Base-by-base conservation (phyloP, 2,888 invertebrate species). In the Chaetoderma sp. region DNA sequence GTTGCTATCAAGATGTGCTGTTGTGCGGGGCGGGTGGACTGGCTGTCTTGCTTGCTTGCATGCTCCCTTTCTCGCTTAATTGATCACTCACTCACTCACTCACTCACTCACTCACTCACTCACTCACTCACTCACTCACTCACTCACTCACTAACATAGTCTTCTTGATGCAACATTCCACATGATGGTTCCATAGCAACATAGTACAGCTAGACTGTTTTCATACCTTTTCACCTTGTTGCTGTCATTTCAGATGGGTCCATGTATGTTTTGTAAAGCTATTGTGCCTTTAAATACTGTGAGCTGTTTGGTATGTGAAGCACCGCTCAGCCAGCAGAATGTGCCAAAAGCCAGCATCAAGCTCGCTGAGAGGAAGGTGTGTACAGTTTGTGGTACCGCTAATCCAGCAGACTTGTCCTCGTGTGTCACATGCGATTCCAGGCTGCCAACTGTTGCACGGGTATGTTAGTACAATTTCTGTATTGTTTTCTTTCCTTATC, bases 221-320 rank as follows among this genome's bases (percentile, higher is more conserved):
- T n/a, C n/a, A n/a, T n/a, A n/a, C n/a, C n/a, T n/a, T n/a, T n/a
- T n/a, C n/a, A n/a, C n/a, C n/a, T n/a, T n/a, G n/a, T n/a, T n/a
- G n/a, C n/a, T n/a, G n/a, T n/a, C n/a, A n/a, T 69, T 71, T 13
- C 75, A 84, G 84, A 83, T 84, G 78, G 85, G 85, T 10, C 79
- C 77, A 47, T 86, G 86, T 77, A 77, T 81, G 16, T 79, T 80
- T 72, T 86, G 86, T 67, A 79, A 81, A 60, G 80, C 85, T 3
- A 67, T 80, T 23, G 84, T 86, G 8, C 86, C 86, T 4, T 81
- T 86, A 70, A 86, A 84, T 70, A 80, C 82, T 4, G 57, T 75
- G 13, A 77, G 75, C 4, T 86, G 86, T 73, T 75, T 86, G 13
- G 80, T 86, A 6, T 86, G 86, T 75, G 86, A 86, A 70, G 82